Percentiles rank a stretch among this genome's conserved stretches.
phyloP scores from a whole-genome alignment of 2,113 vertebrate genomes.

The Nibea coibor region DNA sequence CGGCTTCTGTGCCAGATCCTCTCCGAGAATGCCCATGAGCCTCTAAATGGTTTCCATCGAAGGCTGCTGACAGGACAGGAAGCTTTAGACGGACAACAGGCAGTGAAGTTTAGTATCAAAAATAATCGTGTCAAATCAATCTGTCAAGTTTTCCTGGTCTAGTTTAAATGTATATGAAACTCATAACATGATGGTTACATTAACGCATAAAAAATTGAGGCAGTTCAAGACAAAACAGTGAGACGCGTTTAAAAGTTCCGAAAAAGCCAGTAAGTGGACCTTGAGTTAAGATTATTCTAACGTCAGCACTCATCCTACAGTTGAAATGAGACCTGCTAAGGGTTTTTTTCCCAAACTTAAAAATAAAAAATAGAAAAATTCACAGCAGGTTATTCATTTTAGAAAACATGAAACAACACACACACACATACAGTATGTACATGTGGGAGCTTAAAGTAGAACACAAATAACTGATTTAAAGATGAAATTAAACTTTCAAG shows the following conservation, averaged over 20 bases:
- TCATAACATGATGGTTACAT: not conserved
- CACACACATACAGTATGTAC: too few relatives aligned
- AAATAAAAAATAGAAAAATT: not conserved
- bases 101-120: not conserved
- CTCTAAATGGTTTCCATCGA: not conserved
- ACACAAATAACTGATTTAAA: not conserved
- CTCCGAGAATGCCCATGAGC: not conserved
- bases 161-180: not conserved
- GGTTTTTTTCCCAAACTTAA: not conserved
- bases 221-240: not conserved
- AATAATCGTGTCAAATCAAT: not conserved
- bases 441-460: not conserved
- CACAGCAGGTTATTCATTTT: not conserved
- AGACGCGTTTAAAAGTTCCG: not conserved
- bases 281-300: not conserved
- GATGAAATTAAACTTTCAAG: not conserved
- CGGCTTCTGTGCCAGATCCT: conserved; percentile 4
- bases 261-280: not conserved
- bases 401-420: not conserved
- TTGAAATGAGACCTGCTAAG: not conserved
- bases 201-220: not conserved
- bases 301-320: not conserved
- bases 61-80: conserved; percentile 9
- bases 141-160: not conserved
- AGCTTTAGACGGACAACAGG: not conserved